A percentile compares a stretch with the other conserved stretches of the same genome.
These are phyloP conservation scores for Enteromius viviparus DNA, from an alignment of 2,797 vertebrate genomes.

Conservation along the genomic window DNA sequence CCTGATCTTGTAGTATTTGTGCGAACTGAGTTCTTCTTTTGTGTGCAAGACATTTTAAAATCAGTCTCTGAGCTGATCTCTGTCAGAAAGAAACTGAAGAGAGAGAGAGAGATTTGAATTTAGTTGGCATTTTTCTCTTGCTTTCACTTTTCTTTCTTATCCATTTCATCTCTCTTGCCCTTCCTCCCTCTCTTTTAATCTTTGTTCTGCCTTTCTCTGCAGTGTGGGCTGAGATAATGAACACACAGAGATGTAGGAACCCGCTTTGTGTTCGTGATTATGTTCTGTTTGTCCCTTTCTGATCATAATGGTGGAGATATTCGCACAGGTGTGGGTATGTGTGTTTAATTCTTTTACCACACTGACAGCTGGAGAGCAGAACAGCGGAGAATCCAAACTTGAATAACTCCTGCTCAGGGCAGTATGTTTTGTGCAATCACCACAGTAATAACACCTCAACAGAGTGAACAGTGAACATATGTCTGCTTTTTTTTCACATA, in stretches of 20 bases:
- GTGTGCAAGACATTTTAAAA: conserved; percentile 24
- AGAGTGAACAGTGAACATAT: conserved; percentile 28
- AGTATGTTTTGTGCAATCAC: conserved; percentile 21
- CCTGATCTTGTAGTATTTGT: conserved; percentile 7
- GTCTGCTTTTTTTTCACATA: conserved; percentile 39
- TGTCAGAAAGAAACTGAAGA: conserved; percentile 2
- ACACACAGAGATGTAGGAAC: conserved; percentile 43
- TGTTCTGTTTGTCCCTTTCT: conserved; percentile 36
- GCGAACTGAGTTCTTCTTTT: not conserved
- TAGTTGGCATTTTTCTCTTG: conserved; percentile 6
- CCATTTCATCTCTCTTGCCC: not conserved
- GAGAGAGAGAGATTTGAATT: not conserved
- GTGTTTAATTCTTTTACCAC: conserved; percentile 40
- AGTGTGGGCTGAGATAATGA: conserved; percentile 46
- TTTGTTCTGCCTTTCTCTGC: conserved; percentile 35
- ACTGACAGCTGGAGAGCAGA: conserved; percentile 29
- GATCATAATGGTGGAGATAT: conserved; percentile 47
- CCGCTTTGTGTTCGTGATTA: conserved; percentile 30
- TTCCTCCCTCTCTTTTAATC: conserved; percentile 20
- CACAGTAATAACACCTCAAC: conserved; percentile 45
- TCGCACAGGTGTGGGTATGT: conserved; percentile 43
- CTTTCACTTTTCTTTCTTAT: not conserved
- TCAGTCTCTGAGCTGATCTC: conserved; percentile 22
- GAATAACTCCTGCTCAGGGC: not conserved
- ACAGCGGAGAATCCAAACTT: conserved; percentile 17